Conservation (phyloP, 2,888 invertebrate species). For the Sesia apiformis region DNA sequence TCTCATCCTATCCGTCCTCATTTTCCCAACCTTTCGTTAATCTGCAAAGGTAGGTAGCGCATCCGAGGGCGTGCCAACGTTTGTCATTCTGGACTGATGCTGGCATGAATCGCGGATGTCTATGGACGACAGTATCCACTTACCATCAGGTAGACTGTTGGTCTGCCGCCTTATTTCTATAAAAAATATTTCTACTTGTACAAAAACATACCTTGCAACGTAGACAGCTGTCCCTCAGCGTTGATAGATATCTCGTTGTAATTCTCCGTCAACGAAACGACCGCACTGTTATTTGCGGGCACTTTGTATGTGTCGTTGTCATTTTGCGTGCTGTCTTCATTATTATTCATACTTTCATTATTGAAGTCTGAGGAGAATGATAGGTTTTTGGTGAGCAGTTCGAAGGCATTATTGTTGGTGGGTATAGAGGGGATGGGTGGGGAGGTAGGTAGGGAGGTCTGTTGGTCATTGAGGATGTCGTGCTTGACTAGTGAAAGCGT, state of each 20-base stretch:
- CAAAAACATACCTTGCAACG: conserved; percentile 50
- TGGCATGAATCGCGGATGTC: no score
- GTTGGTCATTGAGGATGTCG: conserved; percentile 51
- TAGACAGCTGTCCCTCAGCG: conserved; percentile 60
- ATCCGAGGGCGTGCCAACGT: no score
- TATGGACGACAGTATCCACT: no score
- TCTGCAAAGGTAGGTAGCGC: no score
- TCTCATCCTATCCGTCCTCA: no score
- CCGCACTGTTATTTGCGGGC: conserved; percentile 54
- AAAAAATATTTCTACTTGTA: no score
- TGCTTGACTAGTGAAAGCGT: conserved; percentile 59
- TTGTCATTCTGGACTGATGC: no score
- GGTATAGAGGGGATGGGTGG: conserved; percentile 22
- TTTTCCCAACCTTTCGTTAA: no score
- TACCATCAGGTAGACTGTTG: no score
- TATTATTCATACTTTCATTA: conserved; percentile 68
- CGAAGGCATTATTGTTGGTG: conserved; percentile 53
- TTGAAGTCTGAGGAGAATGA: conserved; percentile 67
- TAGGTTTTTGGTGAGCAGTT: conserved; percentile 59
- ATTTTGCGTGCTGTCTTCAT: conserved; percentile 29
- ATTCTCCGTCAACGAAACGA: conserved; percentile 51
- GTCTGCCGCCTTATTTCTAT: no score
- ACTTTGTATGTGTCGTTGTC: conserved; percentile 67
- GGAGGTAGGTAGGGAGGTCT: conserved; percentile 24
- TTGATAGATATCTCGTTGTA: conserved; percentile 68